Percentiles rank a stretch among this genome's conserved stretches.
Evolutionary conservation across 2,888 invertebrate species (phyloP).

Genomic region (Lysandra bellargus): DNA sequence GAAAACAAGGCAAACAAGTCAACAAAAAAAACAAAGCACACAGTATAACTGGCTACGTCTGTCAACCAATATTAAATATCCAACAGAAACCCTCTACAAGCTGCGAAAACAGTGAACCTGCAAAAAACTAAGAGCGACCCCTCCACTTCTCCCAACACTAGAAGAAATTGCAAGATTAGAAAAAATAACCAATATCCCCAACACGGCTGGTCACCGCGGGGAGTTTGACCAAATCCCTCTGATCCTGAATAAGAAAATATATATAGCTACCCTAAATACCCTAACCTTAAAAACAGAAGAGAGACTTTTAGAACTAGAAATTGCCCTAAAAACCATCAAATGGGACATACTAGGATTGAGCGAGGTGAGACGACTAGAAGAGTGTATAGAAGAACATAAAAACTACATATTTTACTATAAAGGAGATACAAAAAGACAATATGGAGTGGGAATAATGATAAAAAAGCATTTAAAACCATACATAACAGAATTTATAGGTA

Average conservation of each 20-base stretch:
- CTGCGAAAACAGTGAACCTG: too few species aligned
- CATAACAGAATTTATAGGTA: too few species aligned
- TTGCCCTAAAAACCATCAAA: slow-evolving; percentile 1
- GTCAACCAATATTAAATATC: too few species aligned
- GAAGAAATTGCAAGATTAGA: too few species aligned
- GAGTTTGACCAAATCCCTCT: neutral
- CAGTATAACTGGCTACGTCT: too few species aligned
- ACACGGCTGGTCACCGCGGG: neutral
- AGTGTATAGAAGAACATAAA: neutral
- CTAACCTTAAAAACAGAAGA: neutral
- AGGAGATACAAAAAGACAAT: slow-evolving; percentile 5
- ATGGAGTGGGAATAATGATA: neutral
- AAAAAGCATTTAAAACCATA: neutral
- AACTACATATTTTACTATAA: neutral
- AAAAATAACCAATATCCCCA: neutral
- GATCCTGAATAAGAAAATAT: neutral
- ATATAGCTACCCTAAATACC: slow-evolving; percentile 1
- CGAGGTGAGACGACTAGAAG: too few species aligned
- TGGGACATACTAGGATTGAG: neutral
- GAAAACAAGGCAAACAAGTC: too few species aligned
- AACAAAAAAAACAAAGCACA: too few species aligned
- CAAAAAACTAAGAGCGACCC: too few species aligned
- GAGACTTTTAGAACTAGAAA: neutral
- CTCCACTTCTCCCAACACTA: too few species aligned
- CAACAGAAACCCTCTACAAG: too few species aligned